A percentile compares a stretch with the other conserved stretches of the same genome.
Conservation (phyloP, 2,888 invertebrate genomes). For the Bedellia somnulentella region DNA sequence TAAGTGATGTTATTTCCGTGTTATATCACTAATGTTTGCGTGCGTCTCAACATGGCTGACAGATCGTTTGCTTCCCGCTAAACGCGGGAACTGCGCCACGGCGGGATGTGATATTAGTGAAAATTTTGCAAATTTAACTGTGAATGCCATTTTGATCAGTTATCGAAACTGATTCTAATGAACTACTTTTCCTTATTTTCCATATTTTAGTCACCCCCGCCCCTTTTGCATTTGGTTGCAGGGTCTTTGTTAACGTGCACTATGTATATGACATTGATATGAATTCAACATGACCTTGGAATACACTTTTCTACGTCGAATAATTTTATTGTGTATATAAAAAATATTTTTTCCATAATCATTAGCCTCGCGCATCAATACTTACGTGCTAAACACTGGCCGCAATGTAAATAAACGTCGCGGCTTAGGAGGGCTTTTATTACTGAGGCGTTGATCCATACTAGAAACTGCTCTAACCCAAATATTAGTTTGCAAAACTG, state of each 20-base stretch:
- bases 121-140: conserved; percentile 44
- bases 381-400: conserved; percentile 32
- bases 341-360: conserved; percentile 40
- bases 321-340: conserved; percentile 38
- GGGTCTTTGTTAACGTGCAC: conserved; percentile 61
- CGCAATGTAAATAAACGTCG: conserved; percentile 54
- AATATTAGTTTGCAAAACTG: no score
- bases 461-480: no score
- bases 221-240: conserved; percentile 59
- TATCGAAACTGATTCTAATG: conserved; percentile 53
- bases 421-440: conserved; percentile 36
- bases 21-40: conserved; percentile 61
- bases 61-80: conserved; percentile 61
- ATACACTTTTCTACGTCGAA: conserved; percentile 54
- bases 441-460: conserved; percentile 31
- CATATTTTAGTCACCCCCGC: conserved; percentile 57
- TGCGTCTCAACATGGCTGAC: conserved; percentile 64
- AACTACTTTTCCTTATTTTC: conserved; percentile 41
- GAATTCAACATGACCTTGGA: conserved; percentile 61
- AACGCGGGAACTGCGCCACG: conserved; percentile 63
- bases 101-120: conserved; percentile 51
- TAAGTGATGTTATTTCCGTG: conserved; percentile 57
- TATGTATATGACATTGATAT: conserved; percentile 56
- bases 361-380: conserved; percentile 33
- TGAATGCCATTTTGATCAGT: conserved; percentile 50